Percentiles rank a stretch among this genome's conserved stretches.
Evolutionary conservation across 2,888 invertebrate species (phyloP).

Genomic region (Drosophila melanosoma): DNA sequence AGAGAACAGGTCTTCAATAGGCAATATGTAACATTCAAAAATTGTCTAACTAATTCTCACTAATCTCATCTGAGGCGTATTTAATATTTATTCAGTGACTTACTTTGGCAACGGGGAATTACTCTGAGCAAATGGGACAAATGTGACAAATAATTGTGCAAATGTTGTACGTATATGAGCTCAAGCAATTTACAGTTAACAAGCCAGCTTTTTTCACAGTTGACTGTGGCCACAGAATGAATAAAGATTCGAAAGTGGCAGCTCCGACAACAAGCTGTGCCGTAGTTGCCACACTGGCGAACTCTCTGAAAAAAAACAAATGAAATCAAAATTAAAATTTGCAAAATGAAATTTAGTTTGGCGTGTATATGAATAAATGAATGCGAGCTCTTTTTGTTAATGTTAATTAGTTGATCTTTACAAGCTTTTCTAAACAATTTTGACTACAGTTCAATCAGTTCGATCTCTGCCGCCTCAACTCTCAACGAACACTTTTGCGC

Average conservation of each 20-base stretch:
- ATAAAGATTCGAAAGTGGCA: conserved; percentile 24
- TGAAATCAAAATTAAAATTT: conserved; percentile 12
- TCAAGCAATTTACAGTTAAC: conserved; percentile 27
- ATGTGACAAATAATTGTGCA: conserved; percentile 41
- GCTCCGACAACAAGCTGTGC: conserved; percentile 9
- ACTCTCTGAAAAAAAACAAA: conserved; percentile 17
- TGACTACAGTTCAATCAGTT: conserved; percentile 37
- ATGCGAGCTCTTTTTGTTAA: conserved; percentile 38
- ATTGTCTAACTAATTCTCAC: conserved; percentile 23
- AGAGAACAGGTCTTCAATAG: conserved; percentile 17
- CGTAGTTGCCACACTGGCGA: conserved; percentile 46
- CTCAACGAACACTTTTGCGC: not conserved
- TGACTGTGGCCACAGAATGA: conserved; percentile 16
- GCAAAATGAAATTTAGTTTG: not conserved
- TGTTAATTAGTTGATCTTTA: conserved; percentile 38
- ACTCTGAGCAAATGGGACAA: conserved; percentile 29
- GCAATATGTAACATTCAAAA: conserved; percentile 10
- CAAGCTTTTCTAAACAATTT: conserved; percentile 4
- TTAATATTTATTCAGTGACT: conserved; percentile 1
- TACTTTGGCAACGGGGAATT: conserved; percentile 35
- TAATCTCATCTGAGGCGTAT: not conserved
- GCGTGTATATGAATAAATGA: conserved; percentile 33
- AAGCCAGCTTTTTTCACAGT: not conserved
- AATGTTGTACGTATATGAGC: conserved; percentile 26
- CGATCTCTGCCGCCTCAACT: conserved; percentile 5